Evolutionary conservation across 2,888 invertebrate species (phyloP).

Genomic region (Aelia acuminata): DNA sequence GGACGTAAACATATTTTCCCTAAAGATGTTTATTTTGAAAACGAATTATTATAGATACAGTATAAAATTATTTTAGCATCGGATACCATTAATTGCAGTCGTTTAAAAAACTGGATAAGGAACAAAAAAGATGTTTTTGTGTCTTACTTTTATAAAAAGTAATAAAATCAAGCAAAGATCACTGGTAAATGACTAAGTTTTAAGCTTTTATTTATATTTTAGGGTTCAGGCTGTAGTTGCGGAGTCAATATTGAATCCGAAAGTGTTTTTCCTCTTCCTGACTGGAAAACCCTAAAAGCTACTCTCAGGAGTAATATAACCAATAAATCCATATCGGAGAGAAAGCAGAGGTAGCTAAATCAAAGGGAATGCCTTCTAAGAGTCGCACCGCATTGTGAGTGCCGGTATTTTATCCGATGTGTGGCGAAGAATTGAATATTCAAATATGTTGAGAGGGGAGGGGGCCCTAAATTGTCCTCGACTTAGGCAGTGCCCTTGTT

Average conservation of each 20-base stretch:
- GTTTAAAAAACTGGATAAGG: no score
- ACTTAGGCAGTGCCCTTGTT: constrained; percentile 4
- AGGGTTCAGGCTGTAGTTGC: background rate
- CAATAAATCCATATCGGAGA: constrained; percentile 55
- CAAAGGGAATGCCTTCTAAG: background rate
- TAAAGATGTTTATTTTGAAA: no score
- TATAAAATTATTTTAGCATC: no score
- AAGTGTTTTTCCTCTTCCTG: constrained; percentile 9
- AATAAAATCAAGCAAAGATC: no score
- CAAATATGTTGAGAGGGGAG: constrained; percentile 38
- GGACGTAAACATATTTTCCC: no score
- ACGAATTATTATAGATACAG: no score
- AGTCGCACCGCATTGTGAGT: constrained; percentile 3
- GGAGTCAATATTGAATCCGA: constrained; percentile 7
- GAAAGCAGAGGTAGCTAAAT: background rate
- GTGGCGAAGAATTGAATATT: constrained; percentile 40
- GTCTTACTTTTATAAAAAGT: no score
- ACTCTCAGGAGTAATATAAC: constrained; percentile 51
- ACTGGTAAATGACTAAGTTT: background rate
- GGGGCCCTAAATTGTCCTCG: background rate
- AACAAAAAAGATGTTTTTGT: no score
- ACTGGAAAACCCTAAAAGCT: constrained; percentile 48
- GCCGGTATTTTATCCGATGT: background rate
- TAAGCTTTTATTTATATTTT: background rate
- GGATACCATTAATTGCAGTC: no score